These are phyloP conservation scores for Tholera decimalis DNA, from an alignment of 2,888 invertebrate species.

Conservation along the genomic window DNA sequence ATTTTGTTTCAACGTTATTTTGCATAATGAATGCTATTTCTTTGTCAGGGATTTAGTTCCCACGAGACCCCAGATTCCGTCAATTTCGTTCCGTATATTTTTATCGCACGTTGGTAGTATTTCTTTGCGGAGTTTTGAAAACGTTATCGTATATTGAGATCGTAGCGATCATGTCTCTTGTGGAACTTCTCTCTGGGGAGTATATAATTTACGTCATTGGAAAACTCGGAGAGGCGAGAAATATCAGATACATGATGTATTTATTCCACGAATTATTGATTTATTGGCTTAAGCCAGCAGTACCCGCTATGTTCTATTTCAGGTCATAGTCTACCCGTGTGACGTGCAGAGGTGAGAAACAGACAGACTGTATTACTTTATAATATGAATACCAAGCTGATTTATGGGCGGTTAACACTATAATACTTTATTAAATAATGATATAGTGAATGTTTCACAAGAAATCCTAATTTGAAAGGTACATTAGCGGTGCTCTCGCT, in stretches of 20 bases:
- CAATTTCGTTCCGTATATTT: conserved; percentile 30
- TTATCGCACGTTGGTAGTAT: conserved; percentile 11
- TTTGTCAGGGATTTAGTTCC: conserved; percentile 24
- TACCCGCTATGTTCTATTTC: no score
- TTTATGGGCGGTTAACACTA: no score
- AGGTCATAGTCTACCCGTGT: no score
- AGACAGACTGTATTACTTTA: no score
- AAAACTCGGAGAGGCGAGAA: background rate
- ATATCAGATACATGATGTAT: conserved; percentile 1
- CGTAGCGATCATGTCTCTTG: conserved; percentile 26
- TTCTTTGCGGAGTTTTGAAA: conserved; percentile 33
- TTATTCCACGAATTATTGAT: background rate
- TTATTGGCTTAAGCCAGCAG: no score
- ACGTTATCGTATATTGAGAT: conserved; percentile 50
- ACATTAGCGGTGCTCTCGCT: no score
- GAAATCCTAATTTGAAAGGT: no score
- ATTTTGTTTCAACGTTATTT: background rate
- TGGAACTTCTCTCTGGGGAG: conserved; percentile 15
- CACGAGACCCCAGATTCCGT: conserved; percentile 9
- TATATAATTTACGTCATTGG: conserved; percentile 28
- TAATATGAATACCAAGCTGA: no score
- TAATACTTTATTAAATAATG: no score
- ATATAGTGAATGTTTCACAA: no score
- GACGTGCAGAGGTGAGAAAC: no score
- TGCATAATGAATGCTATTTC: conserved; percentile 24